A percentile compares a stretch with the other conserved stretches of the same genome.
Evolutionary conservation across 2,888 invertebrate genomes (phyloP).

Genomic region (Dascillus cervinus): DNA sequence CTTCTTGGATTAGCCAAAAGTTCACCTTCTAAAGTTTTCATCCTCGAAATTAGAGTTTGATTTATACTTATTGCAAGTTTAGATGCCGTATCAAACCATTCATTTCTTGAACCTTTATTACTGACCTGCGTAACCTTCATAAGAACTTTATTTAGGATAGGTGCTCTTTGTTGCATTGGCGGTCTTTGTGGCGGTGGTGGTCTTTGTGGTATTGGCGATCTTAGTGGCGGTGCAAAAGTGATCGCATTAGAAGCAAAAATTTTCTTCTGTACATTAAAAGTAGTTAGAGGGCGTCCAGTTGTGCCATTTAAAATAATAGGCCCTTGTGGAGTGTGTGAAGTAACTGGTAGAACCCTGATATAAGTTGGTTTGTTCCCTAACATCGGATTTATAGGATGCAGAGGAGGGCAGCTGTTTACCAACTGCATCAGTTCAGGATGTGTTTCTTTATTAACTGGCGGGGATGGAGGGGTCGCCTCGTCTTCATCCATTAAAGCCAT

Average conservation of each 20-base stretch:
- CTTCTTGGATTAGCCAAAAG: slow-evolving; percentile 46
- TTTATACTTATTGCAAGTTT: slow-evolving; percentile 50
- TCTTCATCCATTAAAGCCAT: slow-evolving; percentile 18
- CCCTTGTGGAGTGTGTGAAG: not conserved
- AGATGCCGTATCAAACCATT: slow-evolving; percentile 54
- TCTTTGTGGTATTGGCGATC: too few species aligned
- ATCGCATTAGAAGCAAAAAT: too few species aligned
- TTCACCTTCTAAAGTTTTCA: slow-evolving; percentile 47
- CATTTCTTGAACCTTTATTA: slow-evolving; percentile 29
- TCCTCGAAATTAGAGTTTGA: slow-evolving; percentile 48
- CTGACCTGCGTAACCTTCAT: not conserved
- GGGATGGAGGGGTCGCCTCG: slow-evolving; percentile 1
- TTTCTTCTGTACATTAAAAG: not conserved
- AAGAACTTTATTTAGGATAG: not conserved
- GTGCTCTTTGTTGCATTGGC: not conserved
- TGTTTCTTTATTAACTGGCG: not conserved
- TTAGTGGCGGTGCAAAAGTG: not conserved
- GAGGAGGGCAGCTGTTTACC: not conserved
- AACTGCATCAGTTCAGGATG: not conserved
- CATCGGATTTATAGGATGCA: not conserved
- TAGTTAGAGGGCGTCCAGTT: not conserved
- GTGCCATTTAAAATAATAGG: slow-evolving; percentile 2
- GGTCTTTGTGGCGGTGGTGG: not conserved
- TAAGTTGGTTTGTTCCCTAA: not conserved
- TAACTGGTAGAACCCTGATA: not conserved